Evolutionary conservation across 2,888 invertebrate genomes (phyloP).

Genomic region (Drosophila kuntzei): DNA sequence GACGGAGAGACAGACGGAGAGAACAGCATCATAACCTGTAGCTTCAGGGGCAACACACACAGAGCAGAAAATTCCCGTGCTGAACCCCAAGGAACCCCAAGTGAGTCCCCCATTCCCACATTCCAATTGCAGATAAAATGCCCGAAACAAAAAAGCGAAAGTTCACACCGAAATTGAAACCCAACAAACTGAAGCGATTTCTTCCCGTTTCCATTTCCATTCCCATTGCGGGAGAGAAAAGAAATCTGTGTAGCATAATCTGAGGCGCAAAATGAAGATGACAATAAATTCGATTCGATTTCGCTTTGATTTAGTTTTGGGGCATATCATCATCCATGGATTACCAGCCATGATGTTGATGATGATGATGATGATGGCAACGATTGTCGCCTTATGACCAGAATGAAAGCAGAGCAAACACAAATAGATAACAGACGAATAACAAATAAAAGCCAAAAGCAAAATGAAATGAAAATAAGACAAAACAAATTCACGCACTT

Average conservation of each 20-base stretch:
- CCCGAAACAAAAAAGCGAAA: slow-evolving; percentile 65
- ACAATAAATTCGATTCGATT: slow-evolving; percentile 82
- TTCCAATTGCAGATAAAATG: slow-evolving; percentile 5
- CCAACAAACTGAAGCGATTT: slow-evolving; percentile 52
- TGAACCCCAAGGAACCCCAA: slow-evolving; percentile 15
- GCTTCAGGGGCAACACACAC: slow-evolving; percentile 59
- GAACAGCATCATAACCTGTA: slow-evolving; percentile 73
- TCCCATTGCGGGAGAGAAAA: background rate
- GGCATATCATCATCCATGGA: slow-evolving; percentile 77
- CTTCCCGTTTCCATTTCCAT: background rate
- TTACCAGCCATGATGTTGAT: slow-evolving; percentile 55
- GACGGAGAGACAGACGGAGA: slow-evolving; percentile 17
- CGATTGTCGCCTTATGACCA: slow-evolving; percentile 78
- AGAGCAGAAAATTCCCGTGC: slow-evolving; percentile 26
- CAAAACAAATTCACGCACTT: slow-evolving; percentile 74
- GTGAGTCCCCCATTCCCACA: background rate
- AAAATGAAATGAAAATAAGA: slow-evolving; percentile 78
- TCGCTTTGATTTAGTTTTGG: slow-evolving; percentile 79
- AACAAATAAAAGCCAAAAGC: slow-evolving; percentile 74
- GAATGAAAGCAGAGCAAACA: slow-evolving; percentile 70
- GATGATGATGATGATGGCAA: slow-evolving; percentile 50
- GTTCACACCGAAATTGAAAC: slow-evolving; percentile 82
- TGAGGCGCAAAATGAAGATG: slow-evolving; percentile 80
- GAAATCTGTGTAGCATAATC: slow-evolving; percentile 69
- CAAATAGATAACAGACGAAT: slow-evolving; percentile 78